Evolutionary conservation across 1,140 invertebrate genomes (phyloP).

Genomic region (Megathymus violae): DNA sequence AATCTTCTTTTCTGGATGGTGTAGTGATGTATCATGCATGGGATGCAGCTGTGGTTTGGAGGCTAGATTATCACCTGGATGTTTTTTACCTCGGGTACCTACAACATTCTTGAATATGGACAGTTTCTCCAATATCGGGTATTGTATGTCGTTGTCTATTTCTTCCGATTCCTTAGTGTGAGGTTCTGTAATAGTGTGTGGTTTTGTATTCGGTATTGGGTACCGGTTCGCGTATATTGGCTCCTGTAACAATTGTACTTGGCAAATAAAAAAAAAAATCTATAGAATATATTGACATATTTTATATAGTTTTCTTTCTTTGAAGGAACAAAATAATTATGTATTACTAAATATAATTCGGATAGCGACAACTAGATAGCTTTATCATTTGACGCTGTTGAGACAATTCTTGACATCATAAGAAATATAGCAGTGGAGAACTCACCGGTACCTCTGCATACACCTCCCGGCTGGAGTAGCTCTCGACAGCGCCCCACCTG

Average conservation of each 20-base stretch:
- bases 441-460: conserved; percentile 54
- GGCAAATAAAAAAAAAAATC: no score
- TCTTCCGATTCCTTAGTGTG: conserved; percentile 40
- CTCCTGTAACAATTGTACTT: conserved; percentile 62
- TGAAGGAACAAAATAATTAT: no score
- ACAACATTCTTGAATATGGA: conserved; percentile 72
- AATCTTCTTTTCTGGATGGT: conserved; percentile 67
- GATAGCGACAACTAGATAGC: no score
- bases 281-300: no score
- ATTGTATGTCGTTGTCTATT: conserved; percentile 52
- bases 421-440: no score
- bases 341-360: no score
- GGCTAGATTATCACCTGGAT: conserved; percentile 46
- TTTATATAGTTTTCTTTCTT: no score
- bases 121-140: conserved; percentile 61
- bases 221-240: conserved; percentile 50
- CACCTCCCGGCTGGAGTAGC: conserved; percentile 46
- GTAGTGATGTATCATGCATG: conserved; percentile 57
- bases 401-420: no score
- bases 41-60: conserved; percentile 70
- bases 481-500: conserved; percentile 57
- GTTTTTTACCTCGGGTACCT: conserved; percentile 56
- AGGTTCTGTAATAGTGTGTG: conserved; percentile 28
- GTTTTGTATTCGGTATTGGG: conserved; percentile 33
- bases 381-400: no score